Percentiles rank a stretch among this genome's conserved stretches.
These are phyloP conservation scores for Cranoglanis bouderius DNA, from an alignment of 2,113 vertebrate genomes.

Conservation along the genomic window DNA sequence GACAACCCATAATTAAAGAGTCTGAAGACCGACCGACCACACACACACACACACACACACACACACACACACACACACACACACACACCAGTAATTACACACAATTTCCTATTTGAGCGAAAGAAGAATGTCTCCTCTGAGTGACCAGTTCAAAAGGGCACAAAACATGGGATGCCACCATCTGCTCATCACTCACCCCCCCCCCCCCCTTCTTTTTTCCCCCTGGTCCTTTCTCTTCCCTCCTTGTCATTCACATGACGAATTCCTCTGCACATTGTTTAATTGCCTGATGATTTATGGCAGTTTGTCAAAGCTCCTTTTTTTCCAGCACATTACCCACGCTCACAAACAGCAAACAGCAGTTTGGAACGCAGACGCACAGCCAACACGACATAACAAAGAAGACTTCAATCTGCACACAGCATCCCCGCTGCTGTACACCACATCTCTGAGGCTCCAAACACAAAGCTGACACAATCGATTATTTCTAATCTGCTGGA, in stretches of 20 bases:
- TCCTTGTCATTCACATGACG: background rate
- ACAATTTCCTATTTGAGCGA: slow-evolving; percentile 22
- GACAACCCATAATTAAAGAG: slow-evolving; percentile 38
- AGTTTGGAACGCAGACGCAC: slow-evolving; percentile 31
- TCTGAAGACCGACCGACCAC: slow-evolving; percentile 35
- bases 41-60: slow-evolving; percentile 32
- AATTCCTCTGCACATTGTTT: slow-evolving; percentile 42
- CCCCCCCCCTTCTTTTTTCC: slow-evolving; percentile 11
- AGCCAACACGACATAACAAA: slow-evolving; percentile 23
- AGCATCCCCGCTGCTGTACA: slow-evolving; percentile 15
- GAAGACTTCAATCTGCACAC: slow-evolving; percentile 27
- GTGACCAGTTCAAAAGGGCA: slow-evolving; percentile 39
- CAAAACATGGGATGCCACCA: slow-evolving; percentile 24
- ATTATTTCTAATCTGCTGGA: slow-evolving; percentile 15
- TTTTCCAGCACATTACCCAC: slow-evolving; percentile 51
- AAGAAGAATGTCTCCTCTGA: slow-evolving; percentile 24
- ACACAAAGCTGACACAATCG: slow-evolving; percentile 6
- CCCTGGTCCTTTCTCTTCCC: background rate
- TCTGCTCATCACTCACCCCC: slow-evolving; percentile 29
- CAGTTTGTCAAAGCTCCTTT: slow-evolving; percentile 39
- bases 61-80: slow-evolving; percentile 26
- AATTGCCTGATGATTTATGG: slow-evolving; percentile 51
- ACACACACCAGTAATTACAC: slow-evolving; percentile 26
- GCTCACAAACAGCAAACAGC: slow-evolving; percentile 37
- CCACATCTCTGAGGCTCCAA: background rate